A percentile compares a stretch with the other conserved stretches of the same genome.
Conservation (phyloP, 2,888 invertebrate genomes). For the Ectemnius cavifrons region DNA sequence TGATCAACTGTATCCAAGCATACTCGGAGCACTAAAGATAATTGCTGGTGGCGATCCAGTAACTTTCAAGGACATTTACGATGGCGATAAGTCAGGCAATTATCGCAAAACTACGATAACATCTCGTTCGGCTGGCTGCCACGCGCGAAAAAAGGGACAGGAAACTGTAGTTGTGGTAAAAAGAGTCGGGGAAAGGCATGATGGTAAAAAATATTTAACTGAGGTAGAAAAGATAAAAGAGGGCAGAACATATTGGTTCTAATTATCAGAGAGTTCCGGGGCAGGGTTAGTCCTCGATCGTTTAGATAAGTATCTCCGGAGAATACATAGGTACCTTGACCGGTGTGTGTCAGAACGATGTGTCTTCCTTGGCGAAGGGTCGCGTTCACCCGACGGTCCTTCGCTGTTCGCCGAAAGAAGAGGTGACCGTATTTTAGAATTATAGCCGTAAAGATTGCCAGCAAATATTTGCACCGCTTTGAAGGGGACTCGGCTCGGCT, state of each 20-base stretch:
- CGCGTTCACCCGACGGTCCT: background rate
- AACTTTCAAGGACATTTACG: slow-evolving; percentile 46
- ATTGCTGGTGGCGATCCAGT: slow-evolving; percentile 17
- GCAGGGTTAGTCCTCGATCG: slow-evolving; percentile 18
- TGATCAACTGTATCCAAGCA: too few relatives aligned
- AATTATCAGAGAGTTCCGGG: slow-evolving; percentile 56
- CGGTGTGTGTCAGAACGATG: background rate
- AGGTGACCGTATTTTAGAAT: slow-evolving; percentile 57
- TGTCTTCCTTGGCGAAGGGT: background rate
- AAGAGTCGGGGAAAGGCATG: background rate
- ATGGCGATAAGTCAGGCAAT: slow-evolving; percentile 58
- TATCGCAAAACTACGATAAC: slow-evolving; percentile 44
- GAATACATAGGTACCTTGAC: slow-evolving; percentile 1
- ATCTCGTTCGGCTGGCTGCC: background rate
- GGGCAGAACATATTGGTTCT: slow-evolving; percentile 49
- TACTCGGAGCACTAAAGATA: slow-evolving; percentile 8
- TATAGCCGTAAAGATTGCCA: slow-evolving; percentile 45
- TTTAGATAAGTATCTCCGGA: slow-evolving; percentile 44
- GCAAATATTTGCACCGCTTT: slow-evolving; percentile 58
- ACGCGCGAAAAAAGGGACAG: background rate
- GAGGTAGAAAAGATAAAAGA: slow-evolving; percentile 46
- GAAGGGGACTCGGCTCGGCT: slow-evolving; percentile 13
- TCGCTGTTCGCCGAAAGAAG: slow-evolving; percentile 10
- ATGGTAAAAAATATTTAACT: slow-evolving; percentile 22
- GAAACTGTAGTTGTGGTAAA: slow-evolving; percentile 6